Conservation (phyloP, 1,140 invertebrate species). For the Hirudo medicinalis region DNA sequence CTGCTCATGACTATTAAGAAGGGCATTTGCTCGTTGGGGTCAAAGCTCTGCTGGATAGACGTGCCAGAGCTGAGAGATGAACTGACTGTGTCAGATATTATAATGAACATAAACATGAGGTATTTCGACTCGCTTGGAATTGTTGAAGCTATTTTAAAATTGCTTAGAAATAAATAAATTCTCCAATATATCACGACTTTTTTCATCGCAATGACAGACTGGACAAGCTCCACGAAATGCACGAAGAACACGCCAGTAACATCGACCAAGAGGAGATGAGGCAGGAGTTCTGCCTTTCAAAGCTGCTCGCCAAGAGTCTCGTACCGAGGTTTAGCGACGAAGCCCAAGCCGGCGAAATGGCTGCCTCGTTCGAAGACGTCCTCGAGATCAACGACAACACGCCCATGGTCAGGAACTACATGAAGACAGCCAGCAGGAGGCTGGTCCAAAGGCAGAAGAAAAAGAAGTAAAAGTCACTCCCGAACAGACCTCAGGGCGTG, state of each 20-base stretch:
- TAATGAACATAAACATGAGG: too few species aligned
- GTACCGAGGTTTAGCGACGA: background rate
- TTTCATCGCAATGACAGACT: background rate
- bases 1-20: conserved; percentile 3
- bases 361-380: background rate
- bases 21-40: background rate
- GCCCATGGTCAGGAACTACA: background rate
- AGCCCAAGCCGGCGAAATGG: background rate
- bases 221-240: background rate
- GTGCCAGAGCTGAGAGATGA: background rate
- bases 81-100: too few species aligned
- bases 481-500: background rate
- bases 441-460: conserved; percentile 2
- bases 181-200: too few species aligned
- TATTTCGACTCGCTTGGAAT: too few species aligned
- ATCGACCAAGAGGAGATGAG: background rate
- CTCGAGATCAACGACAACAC: conserved; percentile 13
- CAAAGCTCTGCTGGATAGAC: background rate
- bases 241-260: background rate
- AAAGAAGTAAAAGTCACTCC: background rate
- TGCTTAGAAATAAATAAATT: too few species aligned
- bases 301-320: background rate
- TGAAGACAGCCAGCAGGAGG: conserved; percentile 9
- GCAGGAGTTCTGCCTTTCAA: background rate
- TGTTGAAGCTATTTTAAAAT: too few species aligned